Percentiles rank a stretch among this genome's conserved stretches.
These are phyloP conservation scores for Thymelicus sylvestris DNA, from an alignment of 2,888 invertebrate species.

Conservation along the genomic window DNA sequence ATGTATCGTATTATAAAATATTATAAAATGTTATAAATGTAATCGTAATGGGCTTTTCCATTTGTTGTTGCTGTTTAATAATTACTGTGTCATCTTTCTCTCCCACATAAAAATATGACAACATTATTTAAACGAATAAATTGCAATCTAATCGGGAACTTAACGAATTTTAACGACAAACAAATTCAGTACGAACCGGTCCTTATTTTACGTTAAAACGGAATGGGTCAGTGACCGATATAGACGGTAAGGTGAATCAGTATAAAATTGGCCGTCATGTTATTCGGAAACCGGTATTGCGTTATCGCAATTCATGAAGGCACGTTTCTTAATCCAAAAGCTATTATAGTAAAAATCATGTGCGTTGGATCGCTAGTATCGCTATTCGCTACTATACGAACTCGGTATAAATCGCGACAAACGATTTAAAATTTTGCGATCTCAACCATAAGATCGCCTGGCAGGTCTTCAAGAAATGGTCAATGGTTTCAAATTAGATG, in stretches of 20 bases:
- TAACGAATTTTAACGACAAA: slow-evolving; percentile 10
- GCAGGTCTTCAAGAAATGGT: neutral
- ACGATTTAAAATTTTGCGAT: neutral
- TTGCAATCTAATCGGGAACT: neutral
- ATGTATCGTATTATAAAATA: too few species aligned
- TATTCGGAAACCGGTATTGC: slow-evolving; percentile 13
- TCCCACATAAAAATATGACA: too few species aligned
- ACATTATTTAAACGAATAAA: neutral
- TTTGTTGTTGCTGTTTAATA: too few species aligned
- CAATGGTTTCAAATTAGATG: neutral
- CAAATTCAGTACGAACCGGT: slow-evolving; percentile 19
- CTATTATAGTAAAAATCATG: neutral
- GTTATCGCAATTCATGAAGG: slow-evolving; percentile 4
- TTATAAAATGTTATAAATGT: too few species aligned
- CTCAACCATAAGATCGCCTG: neutral
- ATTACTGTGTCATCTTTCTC: too few species aligned
- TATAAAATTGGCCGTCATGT: slow-evolving; percentile 21
- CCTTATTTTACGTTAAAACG: slow-evolving; percentile 14
- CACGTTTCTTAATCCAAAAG: slow-evolving; percentile 4
- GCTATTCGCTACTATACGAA: neutral
- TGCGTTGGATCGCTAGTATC: neutral
- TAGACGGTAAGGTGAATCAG: slow-evolving; percentile 6
- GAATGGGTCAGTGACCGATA: slow-evolving; percentile 26
- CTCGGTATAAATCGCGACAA: neutral
- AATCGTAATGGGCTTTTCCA: too few species aligned